Evolutionary conservation across 2,797 vertebrate genomes (phyloP).

Genomic region (Pseudochirops cupreus): DNA sequence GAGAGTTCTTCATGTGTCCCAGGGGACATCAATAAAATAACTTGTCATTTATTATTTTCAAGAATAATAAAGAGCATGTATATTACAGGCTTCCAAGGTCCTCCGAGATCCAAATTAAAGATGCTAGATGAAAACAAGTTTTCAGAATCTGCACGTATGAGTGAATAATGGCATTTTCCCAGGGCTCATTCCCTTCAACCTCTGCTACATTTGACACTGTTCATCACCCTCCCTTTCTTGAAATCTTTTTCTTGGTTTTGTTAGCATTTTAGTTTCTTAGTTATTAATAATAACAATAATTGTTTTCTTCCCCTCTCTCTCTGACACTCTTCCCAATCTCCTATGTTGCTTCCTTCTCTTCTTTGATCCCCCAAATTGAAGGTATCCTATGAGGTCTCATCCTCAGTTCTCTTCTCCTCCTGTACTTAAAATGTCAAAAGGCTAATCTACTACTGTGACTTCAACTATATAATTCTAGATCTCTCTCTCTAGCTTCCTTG

Average conservation of each 20-base stretch:
- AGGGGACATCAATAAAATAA: conserved; percentile 24
- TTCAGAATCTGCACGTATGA: background rate
- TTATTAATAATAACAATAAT: background rate
- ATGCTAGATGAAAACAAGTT: conserved; percentile 41
- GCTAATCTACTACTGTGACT: background rate
- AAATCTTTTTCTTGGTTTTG: conserved; percentile 10
- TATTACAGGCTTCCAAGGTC: background rate
- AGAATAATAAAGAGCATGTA: background rate
- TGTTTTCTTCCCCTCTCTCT: background rate
- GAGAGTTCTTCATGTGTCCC: conserved; percentile 13
- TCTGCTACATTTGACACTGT: conserved; percentile 27
- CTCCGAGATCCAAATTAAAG: conserved; percentile 59
- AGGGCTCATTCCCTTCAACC: conserved; percentile 4
- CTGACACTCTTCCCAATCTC: conserved; percentile 3
- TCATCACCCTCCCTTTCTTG: conserved; percentile 9
- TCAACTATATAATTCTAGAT: background rate
- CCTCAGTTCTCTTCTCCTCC: background rate
- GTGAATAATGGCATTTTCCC: conserved; percentile 41
- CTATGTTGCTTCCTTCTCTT: background rate
- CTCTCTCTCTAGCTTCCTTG: background rate
- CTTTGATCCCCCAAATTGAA: background rate
- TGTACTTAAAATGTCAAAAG: background rate
- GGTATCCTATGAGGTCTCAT: background rate
- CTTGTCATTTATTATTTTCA: conserved; percentile 39
- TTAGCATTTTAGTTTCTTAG: conserved; percentile 34